phyloP scores from a whole-genome alignment of 2,113 vertebrate genomes.

The Psephotus haematonotus region DNA sequence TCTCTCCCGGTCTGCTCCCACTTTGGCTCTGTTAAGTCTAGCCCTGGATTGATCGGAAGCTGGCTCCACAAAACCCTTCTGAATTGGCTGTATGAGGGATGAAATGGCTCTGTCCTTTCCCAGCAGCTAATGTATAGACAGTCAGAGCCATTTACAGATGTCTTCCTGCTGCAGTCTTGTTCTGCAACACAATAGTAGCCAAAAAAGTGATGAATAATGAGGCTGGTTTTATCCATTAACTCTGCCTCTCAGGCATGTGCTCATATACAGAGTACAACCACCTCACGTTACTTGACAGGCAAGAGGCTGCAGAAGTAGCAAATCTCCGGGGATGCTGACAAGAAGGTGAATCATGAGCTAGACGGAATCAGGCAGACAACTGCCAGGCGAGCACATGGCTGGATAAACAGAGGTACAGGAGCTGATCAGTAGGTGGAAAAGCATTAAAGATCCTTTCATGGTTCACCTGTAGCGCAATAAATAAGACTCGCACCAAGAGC shows the following conservation, averaged over 20 bases:
- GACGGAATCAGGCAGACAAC: neutral
- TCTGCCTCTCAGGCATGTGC: neutral
- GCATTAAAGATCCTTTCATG: neutral
- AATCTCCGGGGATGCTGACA: neutral
- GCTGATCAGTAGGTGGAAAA: neutral
- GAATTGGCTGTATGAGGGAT: neutral
- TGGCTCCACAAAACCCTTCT: neutral
- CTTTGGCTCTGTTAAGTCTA: neutral
- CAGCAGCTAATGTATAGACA: neutral
- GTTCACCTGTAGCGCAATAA: neutral
- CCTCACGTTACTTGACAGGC: neutral
- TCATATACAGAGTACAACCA: neutral
- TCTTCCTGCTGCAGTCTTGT: neutral
- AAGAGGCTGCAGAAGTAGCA: neutral
- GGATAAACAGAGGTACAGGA: neutral
- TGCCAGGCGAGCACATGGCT: neutral
- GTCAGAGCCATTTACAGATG: neutral
- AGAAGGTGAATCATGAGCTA: neutral
- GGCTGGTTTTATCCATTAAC: neutral
- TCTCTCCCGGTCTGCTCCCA: neutral
- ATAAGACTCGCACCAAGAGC: neutral
- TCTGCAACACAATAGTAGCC: neutral
- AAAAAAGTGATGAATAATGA: neutral
- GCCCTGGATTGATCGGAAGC: neutral
- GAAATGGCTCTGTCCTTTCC: neutral